Percentiles rank a stretch among this genome's conserved stretches.
These are phyloP conservation scores for Sinotaia quadrata DNA, from an alignment of 2,888 invertebrate species.

Conservation along the genomic window DNA sequence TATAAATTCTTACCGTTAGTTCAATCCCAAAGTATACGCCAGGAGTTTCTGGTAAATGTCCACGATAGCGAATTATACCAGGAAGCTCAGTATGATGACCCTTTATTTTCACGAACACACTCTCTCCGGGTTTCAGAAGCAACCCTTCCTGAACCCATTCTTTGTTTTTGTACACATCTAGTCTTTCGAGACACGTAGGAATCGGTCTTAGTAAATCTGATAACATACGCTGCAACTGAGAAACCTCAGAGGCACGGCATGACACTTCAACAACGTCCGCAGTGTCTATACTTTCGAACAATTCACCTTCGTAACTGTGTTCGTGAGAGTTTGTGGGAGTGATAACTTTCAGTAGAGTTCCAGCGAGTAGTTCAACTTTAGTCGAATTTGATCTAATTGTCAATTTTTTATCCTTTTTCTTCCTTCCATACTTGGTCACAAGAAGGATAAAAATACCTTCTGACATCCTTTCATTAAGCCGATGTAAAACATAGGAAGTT, in stretches of 20 bases:
- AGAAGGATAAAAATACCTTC: conserved; percentile 48
- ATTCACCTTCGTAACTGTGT: conserved; percentile 35
- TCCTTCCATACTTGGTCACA: conserved; percentile 47
- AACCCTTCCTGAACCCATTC: conserved; percentile 59
- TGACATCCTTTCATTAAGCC: conserved; percentile 11
- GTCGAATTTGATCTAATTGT: conserved; percentile 12
- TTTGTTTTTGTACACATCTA: conserved; percentile 52
- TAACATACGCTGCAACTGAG: conserved; percentile 38
- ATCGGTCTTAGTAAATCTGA: conserved; percentile 54
- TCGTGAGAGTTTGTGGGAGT: neutral
- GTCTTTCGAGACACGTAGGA: conserved; percentile 58
- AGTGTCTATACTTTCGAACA: conserved; percentile 42
- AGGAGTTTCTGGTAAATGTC: conserved; percentile 47
- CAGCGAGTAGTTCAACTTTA: conserved; percentile 57
- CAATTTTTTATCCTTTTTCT: conserved; percentile 50
- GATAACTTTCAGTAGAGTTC: conserved; percentile 46
- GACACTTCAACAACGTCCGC: conserved; percentile 44
- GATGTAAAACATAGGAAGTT: neutral
- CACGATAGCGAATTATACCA: conserved; percentile 57
- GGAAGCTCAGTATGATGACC: conserved; percentile 47
- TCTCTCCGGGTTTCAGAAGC: conserved; percentile 47
- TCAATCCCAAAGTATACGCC: conserved; percentile 65
- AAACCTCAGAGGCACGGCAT: conserved; percentile 40
- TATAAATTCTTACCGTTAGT: conserved; percentile 49
- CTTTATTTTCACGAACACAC: conserved; percentile 57